Conservation (phyloP, 1,140 invertebrate genomes). For the Uloborus diversus region DNA sequence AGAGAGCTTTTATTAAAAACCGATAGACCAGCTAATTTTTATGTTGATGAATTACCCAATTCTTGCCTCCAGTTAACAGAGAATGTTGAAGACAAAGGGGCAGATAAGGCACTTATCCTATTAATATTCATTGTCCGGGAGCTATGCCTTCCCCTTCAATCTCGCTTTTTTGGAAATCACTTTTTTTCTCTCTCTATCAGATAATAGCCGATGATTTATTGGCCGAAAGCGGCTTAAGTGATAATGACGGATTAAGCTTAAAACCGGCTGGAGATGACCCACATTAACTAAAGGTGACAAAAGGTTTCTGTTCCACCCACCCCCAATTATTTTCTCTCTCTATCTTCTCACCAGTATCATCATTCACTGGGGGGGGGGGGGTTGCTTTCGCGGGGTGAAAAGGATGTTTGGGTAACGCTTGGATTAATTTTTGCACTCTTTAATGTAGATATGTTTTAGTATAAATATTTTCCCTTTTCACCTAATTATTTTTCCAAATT, state of each 20-base stretch:
- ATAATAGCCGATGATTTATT: constrained; percentile 53
- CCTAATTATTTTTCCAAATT: too few relatives aligned
- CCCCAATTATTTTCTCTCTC: neutral
- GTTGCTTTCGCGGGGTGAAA: neutral
- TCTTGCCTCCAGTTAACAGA: constrained; percentile 19
- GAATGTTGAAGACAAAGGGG: constrained; percentile 21
- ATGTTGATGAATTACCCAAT: constrained; percentile 51
- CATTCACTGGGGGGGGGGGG: constrained; percentile 7
- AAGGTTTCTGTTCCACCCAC: too few relatives aligned
- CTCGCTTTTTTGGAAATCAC: constrained; percentile 23
- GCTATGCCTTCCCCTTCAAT: neutral
- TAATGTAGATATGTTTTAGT: too few relatives aligned
- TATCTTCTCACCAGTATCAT: constrained; percentile 23
- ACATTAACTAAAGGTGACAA: constrained; percentile 26
- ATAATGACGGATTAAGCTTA: constrained; percentile 56
- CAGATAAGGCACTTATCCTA: constrained; percentile 10
- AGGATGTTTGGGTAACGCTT: too few relatives aligned
- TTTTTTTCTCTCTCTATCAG: constrained; percentile 38
- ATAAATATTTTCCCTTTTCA: too few relatives aligned
- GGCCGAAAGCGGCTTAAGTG: constrained; percentile 54
- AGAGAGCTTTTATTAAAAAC: constrained; percentile 57
- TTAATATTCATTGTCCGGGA: constrained; percentile 46
- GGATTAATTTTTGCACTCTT: too few relatives aligned
- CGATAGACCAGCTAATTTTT: constrained; percentile 53
- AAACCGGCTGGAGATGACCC: constrained; percentile 44